Conservation (phyloP, 2,797 vertebrate genomes). For the Hypotaenidia okinawae region DNA sequence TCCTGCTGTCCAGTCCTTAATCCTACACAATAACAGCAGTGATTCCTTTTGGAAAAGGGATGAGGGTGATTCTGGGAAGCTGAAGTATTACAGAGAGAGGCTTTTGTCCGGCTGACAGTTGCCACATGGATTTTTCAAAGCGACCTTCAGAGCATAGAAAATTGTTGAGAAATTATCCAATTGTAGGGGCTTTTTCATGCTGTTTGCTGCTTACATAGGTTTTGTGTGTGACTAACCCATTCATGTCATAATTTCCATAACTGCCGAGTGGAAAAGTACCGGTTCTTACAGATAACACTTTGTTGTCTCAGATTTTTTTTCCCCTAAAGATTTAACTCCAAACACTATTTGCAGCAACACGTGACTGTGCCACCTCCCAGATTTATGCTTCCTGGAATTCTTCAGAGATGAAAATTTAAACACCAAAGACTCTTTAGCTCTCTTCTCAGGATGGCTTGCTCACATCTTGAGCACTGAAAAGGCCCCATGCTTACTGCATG, state of each 20-base stretch:
- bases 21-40: neutral
- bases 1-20: neutral
- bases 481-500: accelerated
- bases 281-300: neutral
- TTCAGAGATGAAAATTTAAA: neutral
- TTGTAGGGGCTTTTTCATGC: slow-evolving; percentile 24
- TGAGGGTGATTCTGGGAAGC: slow-evolving; percentile 11
- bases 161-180: slow-evolving; percentile 25
- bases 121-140: slow-evolving; percentile 49
- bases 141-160: slow-evolving; percentile 39
- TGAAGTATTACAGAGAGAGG: neutral
- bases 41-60: neutral
- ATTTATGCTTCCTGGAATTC: neutral
- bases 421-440: neutral
- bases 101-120: slow-evolving; percentile 41
- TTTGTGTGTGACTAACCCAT: neutral
- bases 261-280: neutral
- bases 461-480: accelerated
- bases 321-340: neutral
- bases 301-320: neutral
- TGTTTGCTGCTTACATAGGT: neutral
- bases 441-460: neutral
- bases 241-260: neutral
- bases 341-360: neutral
- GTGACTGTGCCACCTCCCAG: no score